Base-by-base conservation (phyloP, 2,888 invertebrate species). In the Hydrotaea diabolus region DNA sequence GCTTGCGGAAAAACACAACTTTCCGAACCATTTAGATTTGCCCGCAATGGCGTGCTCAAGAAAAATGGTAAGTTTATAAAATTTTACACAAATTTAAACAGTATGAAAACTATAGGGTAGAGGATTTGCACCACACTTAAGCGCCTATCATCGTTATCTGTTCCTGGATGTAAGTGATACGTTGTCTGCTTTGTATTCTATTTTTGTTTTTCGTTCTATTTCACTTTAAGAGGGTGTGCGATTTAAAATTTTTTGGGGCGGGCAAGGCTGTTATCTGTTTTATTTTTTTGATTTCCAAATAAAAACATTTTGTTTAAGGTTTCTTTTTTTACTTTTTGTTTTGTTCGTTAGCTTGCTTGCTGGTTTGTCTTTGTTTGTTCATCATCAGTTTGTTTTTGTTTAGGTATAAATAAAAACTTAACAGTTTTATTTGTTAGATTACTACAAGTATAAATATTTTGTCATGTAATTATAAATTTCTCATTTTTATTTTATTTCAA, bases 351-450 rank as follows among this genome's bases (percentile, higher is more conserved):
- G 53, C 21, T 43, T 66, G 55, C 11, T 62, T 39, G 0, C 21
- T 64, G n/a, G 15, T 31, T 5, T 72, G 17, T 62, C 43, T 36
- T 64, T 23, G 15, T 31, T 5, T 72, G 17, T 62, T 53, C 19
- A 53, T 64, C 46, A n/a, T 71, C 39, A 69, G 72, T 46, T 66
- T 77, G 66, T 26, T 55, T 57, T n/a, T 39, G 36, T 83, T 76
- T 73, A 39, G 73, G 72, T 73, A 81, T 84, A 81, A 84, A 84
- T 84, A 79, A 84, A 84, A 84, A 84, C 81, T 84, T 84, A 84
- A 84, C 84, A 81, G 81, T 84, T 84, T 81, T 64, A n/a, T 77
- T 71, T 46, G 9, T 78, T 76, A 81, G 59, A 78, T 78, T 81
- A 84, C 78, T 84, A 84, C 81, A 84, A 78, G 76, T 84, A 81